Base-by-base conservation (phyloP, 2,113 vertebrate species). In the Festucalex cinctus region DNA sequence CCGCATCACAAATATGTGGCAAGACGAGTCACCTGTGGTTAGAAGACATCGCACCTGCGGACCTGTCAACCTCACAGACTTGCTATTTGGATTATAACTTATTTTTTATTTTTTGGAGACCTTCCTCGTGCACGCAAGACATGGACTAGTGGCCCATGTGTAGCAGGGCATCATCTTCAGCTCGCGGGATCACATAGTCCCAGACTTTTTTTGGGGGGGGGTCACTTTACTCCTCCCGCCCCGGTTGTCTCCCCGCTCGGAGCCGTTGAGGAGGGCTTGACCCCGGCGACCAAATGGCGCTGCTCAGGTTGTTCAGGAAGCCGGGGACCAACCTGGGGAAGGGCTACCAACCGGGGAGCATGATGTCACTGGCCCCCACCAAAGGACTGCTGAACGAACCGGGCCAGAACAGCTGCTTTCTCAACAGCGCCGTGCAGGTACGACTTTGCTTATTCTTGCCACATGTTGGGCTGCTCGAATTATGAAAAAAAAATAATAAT, bases 341-440 rank as follows among this genome's bases (percentile, higher is more conserved):
- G 85, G 92, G 91, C 13, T 98, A 98, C 84, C 96, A 96, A 65
- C 95, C 95, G 7, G 97, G 97, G 76, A 98, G 96, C 72, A 93
- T 98, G 90, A 83, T 99, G 35, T 99, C 97, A 6, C 81, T 99
- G 72, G 97, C 97, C 16, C 97, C 97, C 37, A 97, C 96, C 77
- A 97, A 97, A 86, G 97, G 97, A 83, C 90, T 99, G 13, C 84
- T 98, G 60, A 99, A 99, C 46, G 96, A 98, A 74, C 97, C 96
- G 0, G 97, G 97, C 67, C 97, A 98, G 82, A 99, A 99, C 91
- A 98, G 94, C 88, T 99, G 97, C 89, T 99, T 99, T 84, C 96
- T 99, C 68, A 99, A 99, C 82, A 99, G 97, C 68, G 97, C 97
- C n/a, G 94, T 99, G 70, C 97, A 99, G 97, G 97, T 99, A 86